Conservation (phyloP, 2,113 vertebrate species). For the Cyprinus carpio region DNA sequence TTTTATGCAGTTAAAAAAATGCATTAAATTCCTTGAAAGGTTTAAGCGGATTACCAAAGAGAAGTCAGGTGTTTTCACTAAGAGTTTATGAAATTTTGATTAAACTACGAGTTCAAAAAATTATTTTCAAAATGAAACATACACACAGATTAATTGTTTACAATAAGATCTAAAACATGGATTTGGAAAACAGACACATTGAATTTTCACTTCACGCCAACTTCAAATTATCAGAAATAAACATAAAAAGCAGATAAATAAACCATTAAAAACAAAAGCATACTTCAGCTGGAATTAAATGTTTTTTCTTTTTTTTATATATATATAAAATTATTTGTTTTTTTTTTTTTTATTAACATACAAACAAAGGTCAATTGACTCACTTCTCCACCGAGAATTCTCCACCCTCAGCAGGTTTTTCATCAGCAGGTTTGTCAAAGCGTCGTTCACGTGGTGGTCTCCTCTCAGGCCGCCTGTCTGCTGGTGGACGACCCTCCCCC, state of each 20-base stretch:
- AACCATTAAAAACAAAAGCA: background rate
- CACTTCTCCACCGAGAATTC: constrained; percentile 97
- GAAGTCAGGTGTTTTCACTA: too few species aligned
- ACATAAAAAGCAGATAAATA: background rate
- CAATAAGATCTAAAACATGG: background rate
- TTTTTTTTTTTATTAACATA: too few species aligned
- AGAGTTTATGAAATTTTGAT: too few species aligned
- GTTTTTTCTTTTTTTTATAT: too few species aligned
- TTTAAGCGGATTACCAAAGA: too few species aligned
- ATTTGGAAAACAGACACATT: background rate
- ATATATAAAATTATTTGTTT: too few species aligned
- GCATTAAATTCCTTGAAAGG: too few species aligned
- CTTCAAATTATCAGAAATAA: too few species aligned
- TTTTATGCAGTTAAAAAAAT: background rate
- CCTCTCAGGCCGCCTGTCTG: constrained; percentile 89
- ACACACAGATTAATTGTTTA: background rate
- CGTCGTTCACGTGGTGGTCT: constrained; percentile 92
- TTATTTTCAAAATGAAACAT: too few species aligned
- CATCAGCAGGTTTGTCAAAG: constrained; percentile 88
- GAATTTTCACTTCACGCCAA: background rate
- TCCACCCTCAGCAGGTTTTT: constrained; percentile 92
- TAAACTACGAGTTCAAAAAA: too few species aligned
- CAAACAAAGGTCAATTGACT: constrained; percentile 53
- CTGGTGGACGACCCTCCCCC: constrained; percentile 88
- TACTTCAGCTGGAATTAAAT: background rate